A percentile compares a stretch with the other conserved stretches of the same genome.
Conservation (phyloP, 2,113 vertebrate genomes). For the Sander lucioperca region DNA sequence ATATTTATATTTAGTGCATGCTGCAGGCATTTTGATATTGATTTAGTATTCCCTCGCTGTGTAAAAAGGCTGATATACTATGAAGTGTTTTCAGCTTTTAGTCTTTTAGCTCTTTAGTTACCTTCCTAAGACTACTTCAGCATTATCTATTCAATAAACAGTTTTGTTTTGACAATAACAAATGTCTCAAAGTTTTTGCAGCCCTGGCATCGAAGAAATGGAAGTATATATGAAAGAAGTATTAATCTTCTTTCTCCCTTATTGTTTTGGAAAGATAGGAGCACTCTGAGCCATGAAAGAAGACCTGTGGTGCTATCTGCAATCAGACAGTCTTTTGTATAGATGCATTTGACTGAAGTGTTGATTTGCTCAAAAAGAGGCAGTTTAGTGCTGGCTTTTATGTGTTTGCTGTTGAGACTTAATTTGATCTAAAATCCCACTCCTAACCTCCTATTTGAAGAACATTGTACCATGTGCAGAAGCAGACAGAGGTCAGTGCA, state of each 20-base stretch:
- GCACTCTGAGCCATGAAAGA: conserved; percentile 31
- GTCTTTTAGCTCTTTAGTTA: conserved; percentile 32
- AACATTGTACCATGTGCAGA: not conserved
- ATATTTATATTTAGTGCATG: not conserved
- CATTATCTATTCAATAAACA: conserved; percentile 63
- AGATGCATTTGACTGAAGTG: conserved; percentile 25
- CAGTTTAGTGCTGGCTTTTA: not conserved
- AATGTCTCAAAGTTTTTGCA: conserved; percentile 48
- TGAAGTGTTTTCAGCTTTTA: conserved; percentile 19
- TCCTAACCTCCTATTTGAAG: not conserved
- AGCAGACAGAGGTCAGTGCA: not conserved
- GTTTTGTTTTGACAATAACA: conserved; percentile 66
- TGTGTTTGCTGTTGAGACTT: not conserved
- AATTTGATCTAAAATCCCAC: not conserved
- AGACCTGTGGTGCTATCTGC: conserved; percentile 25
- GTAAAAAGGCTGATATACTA: conserved; percentile 22
- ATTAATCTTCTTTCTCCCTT: conserved; percentile 54
- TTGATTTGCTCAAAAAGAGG: not conserved
- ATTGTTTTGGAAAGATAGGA: conserved; percentile 40
- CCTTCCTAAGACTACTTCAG: conserved; percentile 41
- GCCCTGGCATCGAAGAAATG: conserved; percentile 19
- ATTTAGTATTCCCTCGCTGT: conserved; percentile 15
- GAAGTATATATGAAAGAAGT: not conserved
- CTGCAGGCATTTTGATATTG: conserved; percentile 29
- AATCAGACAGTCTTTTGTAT: conserved; percentile 25